phyloP scores from a whole-genome alignment of 2,113 vertebrate species.

The Pica pica region DNA sequence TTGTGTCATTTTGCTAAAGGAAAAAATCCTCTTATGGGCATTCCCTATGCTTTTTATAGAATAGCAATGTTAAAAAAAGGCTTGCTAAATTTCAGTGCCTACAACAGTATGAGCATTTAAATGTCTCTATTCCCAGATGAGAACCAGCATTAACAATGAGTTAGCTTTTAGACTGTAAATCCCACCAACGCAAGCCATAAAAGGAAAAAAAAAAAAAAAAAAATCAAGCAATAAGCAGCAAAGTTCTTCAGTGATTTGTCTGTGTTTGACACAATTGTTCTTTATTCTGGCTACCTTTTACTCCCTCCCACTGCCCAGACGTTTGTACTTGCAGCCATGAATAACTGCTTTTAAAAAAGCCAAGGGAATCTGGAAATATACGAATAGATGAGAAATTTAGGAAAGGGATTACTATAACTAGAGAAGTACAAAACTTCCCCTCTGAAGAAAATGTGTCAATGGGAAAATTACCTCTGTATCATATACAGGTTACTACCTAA shows the following conservation, averaged over 20 bases:
- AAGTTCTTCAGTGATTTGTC: neutral
- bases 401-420: neutral
- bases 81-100: neutral
- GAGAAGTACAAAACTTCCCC: neutral
- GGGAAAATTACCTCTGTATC: neutral
- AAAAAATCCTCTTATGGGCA: neutral
- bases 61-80: neutral
- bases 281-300: neutral
- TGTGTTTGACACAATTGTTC: neutral
- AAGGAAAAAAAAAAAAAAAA: neutral
- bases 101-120: neutral
- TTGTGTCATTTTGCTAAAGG: neutral
- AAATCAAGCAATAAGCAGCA: neutral
- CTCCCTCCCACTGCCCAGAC: neutral
- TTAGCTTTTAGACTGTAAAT: neutral
- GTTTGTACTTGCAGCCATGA: neutral
- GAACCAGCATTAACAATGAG: constrained; percentile 12
- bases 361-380: neutral
- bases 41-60: neutral
- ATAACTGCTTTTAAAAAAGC: neutral
- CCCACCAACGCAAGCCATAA: neutral
- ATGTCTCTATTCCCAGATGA: neutral
- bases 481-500: neutral
- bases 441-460: neutral
- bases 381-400: neutral